phyloP scores from a whole-genome alignment of 2,797 vertebrate species.

The Siniperca undulata region DNA sequence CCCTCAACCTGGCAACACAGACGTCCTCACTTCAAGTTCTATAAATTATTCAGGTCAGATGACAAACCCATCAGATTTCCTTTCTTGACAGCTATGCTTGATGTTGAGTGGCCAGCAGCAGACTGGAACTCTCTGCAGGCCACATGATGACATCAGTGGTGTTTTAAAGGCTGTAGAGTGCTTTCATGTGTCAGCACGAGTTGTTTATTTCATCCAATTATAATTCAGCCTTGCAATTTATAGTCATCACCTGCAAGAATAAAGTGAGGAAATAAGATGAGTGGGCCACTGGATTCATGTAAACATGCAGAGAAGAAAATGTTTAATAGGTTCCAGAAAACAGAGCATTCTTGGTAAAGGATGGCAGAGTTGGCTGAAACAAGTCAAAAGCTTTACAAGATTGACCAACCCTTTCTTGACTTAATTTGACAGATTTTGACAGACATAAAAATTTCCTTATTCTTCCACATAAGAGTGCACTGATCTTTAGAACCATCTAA shows the following conservation, averaged over 20 bases:
- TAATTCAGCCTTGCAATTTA: background rate
- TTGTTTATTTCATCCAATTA: slow-evolving; percentile 17
- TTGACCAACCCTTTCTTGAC: too few relatives aligned
- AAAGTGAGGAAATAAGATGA: background rate
- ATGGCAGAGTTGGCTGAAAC: background rate
- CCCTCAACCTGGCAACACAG: slow-evolving; percentile 71
- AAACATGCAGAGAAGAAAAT: slow-evolving; percentile 1
- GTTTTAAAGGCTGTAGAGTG: slow-evolving; percentile 3
- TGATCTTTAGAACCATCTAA: background rate
- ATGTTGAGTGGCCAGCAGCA: slow-evolving; percentile 14
- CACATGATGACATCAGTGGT: background rate
- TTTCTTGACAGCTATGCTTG: slow-evolving; percentile 8
- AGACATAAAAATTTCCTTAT: too few relatives aligned
- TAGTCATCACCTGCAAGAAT: background rate
- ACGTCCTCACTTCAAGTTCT: slow-evolving; percentile 63
- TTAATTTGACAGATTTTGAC: too few relatives aligned
- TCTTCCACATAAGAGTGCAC: too few relatives aligned
- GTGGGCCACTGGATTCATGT: background rate
- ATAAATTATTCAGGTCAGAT: slow-evolving; percentile 69
- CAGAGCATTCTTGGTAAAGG: background rate
- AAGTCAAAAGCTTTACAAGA: background rate
- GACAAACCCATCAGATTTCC: slow-evolving; percentile 36
- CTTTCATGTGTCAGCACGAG: background rate
- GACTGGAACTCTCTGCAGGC: slow-evolving; percentile 18
- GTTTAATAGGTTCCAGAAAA: background rate